Conservation (phyloP, 2,113 vertebrate genomes). For the Prinia subflava region DNA sequence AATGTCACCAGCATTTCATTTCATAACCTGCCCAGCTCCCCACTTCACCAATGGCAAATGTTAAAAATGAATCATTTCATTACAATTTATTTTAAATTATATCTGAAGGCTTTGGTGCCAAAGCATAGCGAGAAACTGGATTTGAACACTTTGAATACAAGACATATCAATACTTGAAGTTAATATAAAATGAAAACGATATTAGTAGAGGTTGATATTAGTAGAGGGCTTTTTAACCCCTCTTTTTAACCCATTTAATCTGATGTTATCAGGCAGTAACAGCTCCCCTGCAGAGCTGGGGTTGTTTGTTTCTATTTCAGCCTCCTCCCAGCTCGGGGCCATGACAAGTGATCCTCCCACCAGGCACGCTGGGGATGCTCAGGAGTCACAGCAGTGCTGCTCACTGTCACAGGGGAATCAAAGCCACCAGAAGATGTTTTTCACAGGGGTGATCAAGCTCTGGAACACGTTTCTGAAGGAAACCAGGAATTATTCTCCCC, state of each 20-base stretch:
- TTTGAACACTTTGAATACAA: neutral
- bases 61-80: neutral
- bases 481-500: neutral
- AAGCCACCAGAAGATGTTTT: neutral
- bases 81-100: neutral
- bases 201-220: neutral
- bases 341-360: neutral
- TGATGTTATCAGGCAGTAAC: fast-evolving
- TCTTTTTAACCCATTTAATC: neutral
- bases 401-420: neutral
- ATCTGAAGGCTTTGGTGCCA: neutral
- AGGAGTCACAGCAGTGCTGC: neutral
- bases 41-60: neutral
- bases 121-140: neutral
- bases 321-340: neutral
- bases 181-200: neutral
- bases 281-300: neutral
- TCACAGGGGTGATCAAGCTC: neutral
- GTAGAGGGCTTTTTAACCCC: neutral
- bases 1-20: neutral
- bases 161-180: neutral
- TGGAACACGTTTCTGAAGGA: neutral
- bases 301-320: neutral
- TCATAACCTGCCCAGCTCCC: neutral
- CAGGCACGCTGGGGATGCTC: fast-evolving